These are phyloP conservation scores for Amiota mariae DNA, from an alignment of 2,888 invertebrate genomes.

Conservation along the genomic window DNA sequence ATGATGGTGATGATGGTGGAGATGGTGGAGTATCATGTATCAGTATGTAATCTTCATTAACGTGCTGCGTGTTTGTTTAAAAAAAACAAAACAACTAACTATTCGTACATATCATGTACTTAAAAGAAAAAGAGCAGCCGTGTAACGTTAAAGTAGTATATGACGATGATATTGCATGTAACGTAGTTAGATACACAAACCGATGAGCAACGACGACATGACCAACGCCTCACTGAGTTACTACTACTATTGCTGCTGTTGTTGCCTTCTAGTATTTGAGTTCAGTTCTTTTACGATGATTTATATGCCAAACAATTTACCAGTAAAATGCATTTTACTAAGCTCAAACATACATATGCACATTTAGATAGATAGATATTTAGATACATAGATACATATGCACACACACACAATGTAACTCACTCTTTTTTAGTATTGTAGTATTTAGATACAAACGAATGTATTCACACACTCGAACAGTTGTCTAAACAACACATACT, in stretches of 20 bases:
- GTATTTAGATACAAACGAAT: no score
- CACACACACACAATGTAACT: no score
- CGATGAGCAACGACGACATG: background rate
- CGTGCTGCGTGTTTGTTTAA: slow-evolving; percentile 18
- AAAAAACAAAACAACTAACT: no score
- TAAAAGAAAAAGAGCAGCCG: background rate
- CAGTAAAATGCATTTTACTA: slow-evolving; percentile 58
- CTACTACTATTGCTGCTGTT: slow-evolving; percentile 7
- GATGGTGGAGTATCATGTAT: slow-evolving; percentile 51
- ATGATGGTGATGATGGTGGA: slow-evolving; percentile 31
- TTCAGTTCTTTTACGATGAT: slow-evolving; percentile 35
- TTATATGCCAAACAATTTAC: slow-evolving; percentile 46
- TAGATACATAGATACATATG: no score
- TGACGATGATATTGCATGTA: background rate
- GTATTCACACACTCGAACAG: no score
- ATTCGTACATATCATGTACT: background rate
- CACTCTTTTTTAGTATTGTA: no score
- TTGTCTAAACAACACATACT: slow-evolving; percentile 15
- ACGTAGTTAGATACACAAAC: slow-evolving; percentile 5
- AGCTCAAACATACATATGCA: slow-evolving; percentile 45
- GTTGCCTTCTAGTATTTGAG: slow-evolving; percentile 19
- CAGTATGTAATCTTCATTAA: slow-evolving; percentile 26
- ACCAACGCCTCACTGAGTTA: slow-evolving; percentile 15
- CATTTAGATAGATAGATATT: no score
- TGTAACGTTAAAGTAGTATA: background rate